Evolutionary conservation across 2,797 vertebrate species (phyloP), one percentile per base, ranked within the genome.

Genomic region (Lagodon rhomboides): DNA sequence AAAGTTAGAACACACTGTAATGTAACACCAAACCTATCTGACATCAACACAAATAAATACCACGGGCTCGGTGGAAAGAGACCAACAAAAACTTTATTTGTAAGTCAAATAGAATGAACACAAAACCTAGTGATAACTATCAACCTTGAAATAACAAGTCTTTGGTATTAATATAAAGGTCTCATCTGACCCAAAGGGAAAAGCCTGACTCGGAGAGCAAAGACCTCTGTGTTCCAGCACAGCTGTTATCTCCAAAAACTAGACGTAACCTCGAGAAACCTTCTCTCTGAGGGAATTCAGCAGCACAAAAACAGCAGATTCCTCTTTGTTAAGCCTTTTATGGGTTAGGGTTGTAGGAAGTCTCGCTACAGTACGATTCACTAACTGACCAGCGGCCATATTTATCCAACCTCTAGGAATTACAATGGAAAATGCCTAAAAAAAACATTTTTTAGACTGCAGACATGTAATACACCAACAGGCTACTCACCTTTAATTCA

Each of bases 221-320:
- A 88, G 91, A 89, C 87, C 89, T 85, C 76, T 67, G 60, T 82
- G 84, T 90, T 91, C 85, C 75, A 80, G 68, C 63, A 51, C 90
- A 93, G 85, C 91, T 92, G 89, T 75, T 85, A 63, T 87, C 77
- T 84, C 68, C 67, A 54, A 77, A 85, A 91, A 68, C 59, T 61
- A 62, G 9, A 55, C 12, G 18, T 68, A 89, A 84, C 81, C 82
- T 85, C 71, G 23, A 82, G 71, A 85, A 89, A 73, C 60, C 22
- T 77, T 73, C 71, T 63, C 81, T 80, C 67, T 5, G 66, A 87
- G 82, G 84, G 80, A 86, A 60, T 76, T 75, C 51, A 50, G 58
- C 71, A 41, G 47, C 66, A 46, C 65, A 60, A 74, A 78, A 88
- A 79, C 77, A 88, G 68, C 77, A 73, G 44, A 46, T 74, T 75